Percentiles rank a stretch among this genome's conserved stretches.
Conservation (phyloP, 2,888 invertebrate species). For the Apamea epomidion region DNA sequence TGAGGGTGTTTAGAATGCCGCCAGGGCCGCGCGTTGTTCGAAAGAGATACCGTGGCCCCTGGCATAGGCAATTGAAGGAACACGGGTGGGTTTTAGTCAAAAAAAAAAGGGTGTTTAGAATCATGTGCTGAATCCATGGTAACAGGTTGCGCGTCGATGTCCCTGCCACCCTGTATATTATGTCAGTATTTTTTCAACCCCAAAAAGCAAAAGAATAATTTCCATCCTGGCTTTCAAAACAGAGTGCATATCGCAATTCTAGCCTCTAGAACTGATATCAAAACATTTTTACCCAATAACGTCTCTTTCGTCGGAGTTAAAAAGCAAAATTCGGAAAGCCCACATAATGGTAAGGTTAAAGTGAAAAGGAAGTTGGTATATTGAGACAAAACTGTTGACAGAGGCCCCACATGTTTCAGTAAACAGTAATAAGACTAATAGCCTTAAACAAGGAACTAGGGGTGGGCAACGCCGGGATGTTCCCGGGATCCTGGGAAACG, state of each 20-base stretch:
- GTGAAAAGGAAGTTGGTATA: constrained; percentile 17
- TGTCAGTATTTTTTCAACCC: not conserved
- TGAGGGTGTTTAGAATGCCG: too few relatives aligned
- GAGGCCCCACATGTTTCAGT: constrained; percentile 48
- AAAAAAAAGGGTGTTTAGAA: too few relatives aligned
- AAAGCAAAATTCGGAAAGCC: not conserved
- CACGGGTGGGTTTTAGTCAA: too few relatives aligned
- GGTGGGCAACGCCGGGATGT: constrained; percentile 17
- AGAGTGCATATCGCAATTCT: constrained; percentile 47
- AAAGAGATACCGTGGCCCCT: too few relatives aligned
- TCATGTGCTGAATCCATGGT: too few relatives aligned
- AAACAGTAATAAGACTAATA: constrained; percentile 55
- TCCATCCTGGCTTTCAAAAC: constrained; percentile 27
- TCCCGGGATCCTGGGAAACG: constrained; percentile 35
- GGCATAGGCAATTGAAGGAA: too few relatives aligned
- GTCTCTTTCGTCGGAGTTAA: not conserved
- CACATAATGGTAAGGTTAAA: constrained; percentile 4
- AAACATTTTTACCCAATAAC: constrained; percentile 17
- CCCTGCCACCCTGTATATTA: too few relatives aligned
- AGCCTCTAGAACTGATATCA: not conserved
- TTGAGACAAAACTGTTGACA: constrained; percentile 26
- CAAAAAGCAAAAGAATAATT: constrained; percentile 5
- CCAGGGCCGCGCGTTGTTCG: too few relatives aligned
- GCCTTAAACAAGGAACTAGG: constrained; percentile 50
- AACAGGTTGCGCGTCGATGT: too few relatives aligned